Evolutionary conservation across 2,888 invertebrate species (phyloP), one percentile per base, ranked within the genome.

Genomic region (Drosophila diplacantha): DNA sequence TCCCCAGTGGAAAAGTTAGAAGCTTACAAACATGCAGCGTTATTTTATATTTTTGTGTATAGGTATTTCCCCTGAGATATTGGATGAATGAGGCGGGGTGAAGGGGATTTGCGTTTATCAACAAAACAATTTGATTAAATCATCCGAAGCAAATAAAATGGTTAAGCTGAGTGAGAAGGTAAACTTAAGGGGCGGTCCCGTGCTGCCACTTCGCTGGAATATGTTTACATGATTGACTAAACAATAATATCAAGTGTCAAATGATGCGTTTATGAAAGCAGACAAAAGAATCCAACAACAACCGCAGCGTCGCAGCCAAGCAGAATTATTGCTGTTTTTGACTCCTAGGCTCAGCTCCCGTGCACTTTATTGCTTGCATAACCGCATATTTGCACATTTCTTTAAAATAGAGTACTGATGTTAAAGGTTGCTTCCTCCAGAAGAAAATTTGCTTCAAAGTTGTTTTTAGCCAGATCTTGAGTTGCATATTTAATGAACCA

Each of bases 121-220:
- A 34, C 57, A 50, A 64, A 69, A 54, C 58, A 70, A 47, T 38
- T 63, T 75, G 44, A 77, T 77, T 80, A 54, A 66, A 62, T 62
- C 31, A 71, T 57, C 37, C 41, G 22, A 43, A 59, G 47, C 56
- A 75, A 75, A 72, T 56, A 70, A 70, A 65, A 60, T 71, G 34
- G 41, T 62, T 62, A 59, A 56, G 35, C 55, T 11, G 16, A 35
- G 8, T 53, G 44, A 34, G 29, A 41, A 41, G n/a, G 18, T 7
- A 46, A 46, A 20, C 41, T 31, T 31, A 12, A 20, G 9, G 39
- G 16, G 26, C 5, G 18, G 4, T 58, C 57, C 41, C 43, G 31
- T 37, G 43, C 29, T 7, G 29, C 22, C 11, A 34, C 44, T 35
- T 43, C 6, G 35, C 14, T 20, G 31, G 12, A 47, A 41, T 41